These are phyloP conservation scores for Ernsta delagoae DNA, from an alignment of 2,888 invertebrate genomes.

Conservation along the genomic window DNA sequence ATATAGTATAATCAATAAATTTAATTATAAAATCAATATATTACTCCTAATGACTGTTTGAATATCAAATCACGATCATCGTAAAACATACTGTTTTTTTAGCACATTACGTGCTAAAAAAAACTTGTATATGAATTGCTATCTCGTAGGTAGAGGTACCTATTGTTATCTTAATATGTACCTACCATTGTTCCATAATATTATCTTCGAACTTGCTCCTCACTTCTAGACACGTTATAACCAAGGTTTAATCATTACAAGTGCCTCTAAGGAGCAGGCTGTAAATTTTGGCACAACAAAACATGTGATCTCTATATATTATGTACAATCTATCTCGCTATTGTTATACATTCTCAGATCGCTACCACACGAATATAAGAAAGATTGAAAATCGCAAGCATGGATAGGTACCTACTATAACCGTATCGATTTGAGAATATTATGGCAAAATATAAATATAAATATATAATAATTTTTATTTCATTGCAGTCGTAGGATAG, in stretches of 20 bases:
- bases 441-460: neutral
- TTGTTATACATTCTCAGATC: neutral
- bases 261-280: neutral
- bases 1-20: no score
- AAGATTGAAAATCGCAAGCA: constrained; percentile 2
- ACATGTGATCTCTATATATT: neutral
- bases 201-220: neutral
- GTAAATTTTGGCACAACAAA: neutral
- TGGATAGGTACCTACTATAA: neutral
- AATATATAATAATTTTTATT: neutral
- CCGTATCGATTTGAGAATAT: neutral
- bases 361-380: neutral
- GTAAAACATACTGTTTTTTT: no score
- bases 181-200: neutral
- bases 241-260: neutral
- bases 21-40: no score
- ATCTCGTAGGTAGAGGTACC: no score
- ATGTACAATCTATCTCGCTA: neutral
- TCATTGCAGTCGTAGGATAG: neutral
- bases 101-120: no score
- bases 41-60: no score
- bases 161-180: no score
- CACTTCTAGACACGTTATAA: neutral
- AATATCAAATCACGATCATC: no score
- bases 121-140: no score